Evolutionary conservation across 2,797 vertebrate genomes (phyloP).

Genomic region (Peromyscus nudipes): DNA sequence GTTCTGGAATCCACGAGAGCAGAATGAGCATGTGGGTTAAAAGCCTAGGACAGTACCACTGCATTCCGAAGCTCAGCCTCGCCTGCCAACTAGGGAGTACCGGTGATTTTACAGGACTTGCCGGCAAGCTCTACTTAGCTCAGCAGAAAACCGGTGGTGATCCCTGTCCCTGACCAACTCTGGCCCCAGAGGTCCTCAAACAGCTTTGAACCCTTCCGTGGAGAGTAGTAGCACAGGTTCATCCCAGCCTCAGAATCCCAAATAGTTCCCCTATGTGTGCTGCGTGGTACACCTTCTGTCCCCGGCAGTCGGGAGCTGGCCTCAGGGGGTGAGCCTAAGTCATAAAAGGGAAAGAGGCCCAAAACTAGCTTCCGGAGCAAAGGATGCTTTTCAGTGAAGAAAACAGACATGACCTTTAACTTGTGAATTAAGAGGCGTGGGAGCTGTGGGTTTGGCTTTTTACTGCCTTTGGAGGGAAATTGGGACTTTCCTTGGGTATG

Average conservation of each 20-base stretch:
- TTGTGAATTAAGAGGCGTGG: neutral
- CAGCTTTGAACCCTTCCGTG: neutral
- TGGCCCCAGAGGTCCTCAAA: neutral
- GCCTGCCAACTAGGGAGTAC: neutral
- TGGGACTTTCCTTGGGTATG: neutral
- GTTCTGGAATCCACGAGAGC: neutral
- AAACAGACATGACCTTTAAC: neutral
- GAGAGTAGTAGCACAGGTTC: neutral
- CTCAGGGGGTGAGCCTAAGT: neutral
- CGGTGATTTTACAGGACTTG: neutral
- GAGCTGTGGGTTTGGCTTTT: neutral
- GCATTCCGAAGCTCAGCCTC: neutral
- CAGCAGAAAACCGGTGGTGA: no score
- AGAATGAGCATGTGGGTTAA: no score
- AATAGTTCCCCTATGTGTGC: neutral
- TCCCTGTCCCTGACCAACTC: neutral
- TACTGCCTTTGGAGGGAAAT: neutral
- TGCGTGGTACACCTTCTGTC: neutral
- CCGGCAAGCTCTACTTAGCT: neutral
- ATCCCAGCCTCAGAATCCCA: neutral
- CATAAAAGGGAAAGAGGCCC: neutral
- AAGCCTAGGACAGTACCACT: accelerated
- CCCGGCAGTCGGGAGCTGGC: neutral
- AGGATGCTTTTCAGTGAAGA: neutral
- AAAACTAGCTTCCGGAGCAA: neutral